phyloP scores from a whole-genome alignment of 2,797 vertebrate genomes.

The Ctenopoma multispine region DNA sequence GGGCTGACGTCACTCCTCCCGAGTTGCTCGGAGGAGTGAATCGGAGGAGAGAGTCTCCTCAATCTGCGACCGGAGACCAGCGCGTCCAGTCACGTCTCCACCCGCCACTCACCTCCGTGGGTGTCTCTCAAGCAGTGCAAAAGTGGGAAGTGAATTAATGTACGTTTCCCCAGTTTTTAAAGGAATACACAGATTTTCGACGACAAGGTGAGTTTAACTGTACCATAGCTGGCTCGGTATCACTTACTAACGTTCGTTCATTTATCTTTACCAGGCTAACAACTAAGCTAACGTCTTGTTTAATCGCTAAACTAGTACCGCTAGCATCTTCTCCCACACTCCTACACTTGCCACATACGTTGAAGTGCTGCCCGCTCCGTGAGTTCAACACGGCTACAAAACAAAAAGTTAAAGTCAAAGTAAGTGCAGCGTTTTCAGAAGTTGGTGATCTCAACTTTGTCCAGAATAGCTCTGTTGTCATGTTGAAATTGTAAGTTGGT shows the following conservation, averaged over 20 bases:
- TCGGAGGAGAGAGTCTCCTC: slow-evolving; percentile 82
- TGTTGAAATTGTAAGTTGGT: slow-evolving; percentile 22
- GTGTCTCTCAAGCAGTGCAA: slow-evolving; percentile 31
- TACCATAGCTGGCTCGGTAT: slow-evolving; percentile 16
- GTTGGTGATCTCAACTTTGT: neutral
- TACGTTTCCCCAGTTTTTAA: neutral
- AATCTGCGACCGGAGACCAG: slow-evolving; percentile 82
- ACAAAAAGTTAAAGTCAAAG: slow-evolving; percentile 39
- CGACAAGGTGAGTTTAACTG: slow-evolving; percentile 58
- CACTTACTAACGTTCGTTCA: slow-evolving; percentile 9
- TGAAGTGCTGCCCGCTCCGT: neutral
- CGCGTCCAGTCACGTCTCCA: slow-evolving; percentile 56
- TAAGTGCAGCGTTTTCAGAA: neutral
- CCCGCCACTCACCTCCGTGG: slow-evolving; percentile 38
- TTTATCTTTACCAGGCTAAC: slow-evolving; percentile 42
- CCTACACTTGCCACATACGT: slow-evolving; percentile 29
- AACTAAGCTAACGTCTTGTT: slow-evolving; percentile 55
- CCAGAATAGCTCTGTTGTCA: neutral
- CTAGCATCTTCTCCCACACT: slow-evolving; percentile 47
- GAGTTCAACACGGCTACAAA: slow-evolving; percentile 19
- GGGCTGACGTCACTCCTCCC: slow-evolving; percentile 88
- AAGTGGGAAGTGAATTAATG: slow-evolving; percentile 48
- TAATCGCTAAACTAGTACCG: slow-evolving; percentile 19
- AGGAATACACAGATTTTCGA: slow-evolving; percentile 34
- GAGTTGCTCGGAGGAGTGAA: slow-evolving; percentile 74